phyloP scores from a whole-genome alignment of 1,140 invertebrate species.

The Penaeus indicus region DNA sequence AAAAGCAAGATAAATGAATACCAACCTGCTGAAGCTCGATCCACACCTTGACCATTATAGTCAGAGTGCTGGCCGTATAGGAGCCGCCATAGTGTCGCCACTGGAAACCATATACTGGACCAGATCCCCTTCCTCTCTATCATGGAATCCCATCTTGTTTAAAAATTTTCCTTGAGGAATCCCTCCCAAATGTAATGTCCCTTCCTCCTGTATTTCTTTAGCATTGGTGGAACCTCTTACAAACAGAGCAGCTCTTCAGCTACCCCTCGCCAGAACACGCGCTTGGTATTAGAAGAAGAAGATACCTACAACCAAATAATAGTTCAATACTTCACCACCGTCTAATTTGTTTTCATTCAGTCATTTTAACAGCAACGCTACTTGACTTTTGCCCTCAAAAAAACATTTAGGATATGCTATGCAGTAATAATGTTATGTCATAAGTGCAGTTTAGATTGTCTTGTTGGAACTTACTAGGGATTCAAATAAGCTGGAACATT shows the following conservation, averaged over 20 bases:
- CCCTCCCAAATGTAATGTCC: slow-evolving; percentile 97
- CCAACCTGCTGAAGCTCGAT: slow-evolving; percentile 80
- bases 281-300: slow-evolving; percentile 95
- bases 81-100: slow-evolving; percentile 98
- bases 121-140: slow-evolving; percentile 94
- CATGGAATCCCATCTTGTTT: slow-evolving; percentile 86
- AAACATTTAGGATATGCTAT: too few relatives aligned
- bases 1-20: not conserved
- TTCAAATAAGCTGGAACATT: too few relatives aligned
- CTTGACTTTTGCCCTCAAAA: too few relatives aligned
- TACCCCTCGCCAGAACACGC: slow-evolving; percentile 93
- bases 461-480: too few relatives aligned
- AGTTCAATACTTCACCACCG: not conserved
- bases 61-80: slow-evolving; percentile 87
- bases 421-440: too few relatives aligned
- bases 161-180: slow-evolving; percentile 90
- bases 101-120: slow-evolving; percentile 99
- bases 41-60: slow-evolving; percentile 87
- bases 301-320: slow-evolving; percentile 70
- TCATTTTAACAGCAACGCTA: too few relatives aligned
- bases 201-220: slow-evolving; percentile 86
- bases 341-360: too few relatives aligned
- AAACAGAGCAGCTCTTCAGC: slow-evolving; percentile 97
- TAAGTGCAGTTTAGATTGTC: too few relatives aligned
- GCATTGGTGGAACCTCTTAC: slow-evolving; percentile 94